Conservation (phyloP, 1,140 invertebrate species). For the Pseudomyrmex cubaensis region DNA sequence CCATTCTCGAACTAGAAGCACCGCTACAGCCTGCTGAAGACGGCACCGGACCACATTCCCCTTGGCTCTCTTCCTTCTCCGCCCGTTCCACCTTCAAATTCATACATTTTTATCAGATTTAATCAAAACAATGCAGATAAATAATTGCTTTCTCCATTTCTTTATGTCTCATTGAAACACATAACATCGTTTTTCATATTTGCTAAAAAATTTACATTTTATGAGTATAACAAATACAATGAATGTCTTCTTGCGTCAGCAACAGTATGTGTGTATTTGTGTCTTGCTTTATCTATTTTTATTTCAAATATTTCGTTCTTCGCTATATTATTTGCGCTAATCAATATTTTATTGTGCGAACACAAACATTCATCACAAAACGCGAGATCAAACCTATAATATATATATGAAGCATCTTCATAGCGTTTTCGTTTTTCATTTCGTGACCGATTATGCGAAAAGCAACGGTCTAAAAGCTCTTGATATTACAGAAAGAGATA, state of each 20-base stretch:
- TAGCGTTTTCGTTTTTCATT: background rate
- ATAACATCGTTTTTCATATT: no score
- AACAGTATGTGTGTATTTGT: no score
- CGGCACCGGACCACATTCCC: slow-evolving; percentile 80
- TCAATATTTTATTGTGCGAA: slow-evolving; percentile 7
- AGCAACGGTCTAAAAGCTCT: background rate
- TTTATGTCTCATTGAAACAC: no score
- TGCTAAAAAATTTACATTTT: no score
- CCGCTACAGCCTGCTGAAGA: slow-evolving; percentile 75
- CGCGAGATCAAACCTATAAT: background rate
- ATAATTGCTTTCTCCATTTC: no score
- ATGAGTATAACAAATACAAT: no score
- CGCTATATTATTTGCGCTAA: background rate
- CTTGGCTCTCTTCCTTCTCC: slow-evolving; percentile 83
- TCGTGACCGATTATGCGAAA: background rate
- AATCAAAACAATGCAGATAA: background rate
- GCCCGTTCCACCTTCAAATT: slow-evolving; percentile 82
- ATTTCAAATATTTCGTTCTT: background rate
- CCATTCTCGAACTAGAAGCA: slow-evolving; percentile 83
- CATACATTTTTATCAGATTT: background rate
- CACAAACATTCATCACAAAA: background rate
- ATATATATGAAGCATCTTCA: background rate
- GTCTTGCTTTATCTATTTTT: background rate
- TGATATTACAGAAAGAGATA: no score
- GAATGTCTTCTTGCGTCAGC: no score